Evolutionary conservation across 2,797 vertebrate species (phyloP), one percentile per base, ranked within the genome.

Genomic region (Lithobates pipiens): DNA sequence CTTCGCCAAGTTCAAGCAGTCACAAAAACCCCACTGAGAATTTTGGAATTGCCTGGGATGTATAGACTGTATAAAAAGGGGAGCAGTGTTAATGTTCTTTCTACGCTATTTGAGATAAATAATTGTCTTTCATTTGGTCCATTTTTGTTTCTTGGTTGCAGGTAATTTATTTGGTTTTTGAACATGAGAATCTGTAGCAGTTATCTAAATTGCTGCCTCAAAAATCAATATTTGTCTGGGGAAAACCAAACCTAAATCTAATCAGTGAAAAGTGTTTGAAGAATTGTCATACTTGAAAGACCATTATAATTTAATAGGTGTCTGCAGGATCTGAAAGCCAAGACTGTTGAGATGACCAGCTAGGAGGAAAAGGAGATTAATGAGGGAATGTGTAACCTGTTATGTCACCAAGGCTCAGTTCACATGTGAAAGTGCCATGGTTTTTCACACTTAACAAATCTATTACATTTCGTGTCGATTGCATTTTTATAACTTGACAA

Each of bases 211-310:
- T 74, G 54, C 77, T 80, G 71, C 77, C 68, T 80, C 36, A 80
- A 80, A 80, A 73, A 72, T 85, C 83, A 85, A 80, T 74, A 78
- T 79, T 69, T 85, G 54, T 77, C 83, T 73, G 54, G 69, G 18
- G 54, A 73, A 77, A 79, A 73, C 54, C 54, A 54, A 84, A 71
- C 36, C 54, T 76, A 63, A 78, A 79, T 74, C 70, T 85, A 74
- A 85, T 85, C 77, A 67, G 67, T 23, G 72, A 54, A 82, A 67
- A 85, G 70, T 72, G 70, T 85, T 75, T 79, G 83, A 85, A 85
- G 70, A 74, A 78, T 85, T 78, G 76, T 85, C 83, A 85, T 79
- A 78, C 46, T 79, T 78, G 68, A 79, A 85, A 85, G 76, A 79
- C 77, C 76, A 85, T 79, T 85, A 77, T 63, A 78, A 78, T 65